A percentile compares a stretch with the other conserved stretches of the same genome.
These are phyloP conservation scores for Etheostoma perlongum DNA, from an alignment of 2,797 vertebrate species.

Conservation along the genomic window DNA sequence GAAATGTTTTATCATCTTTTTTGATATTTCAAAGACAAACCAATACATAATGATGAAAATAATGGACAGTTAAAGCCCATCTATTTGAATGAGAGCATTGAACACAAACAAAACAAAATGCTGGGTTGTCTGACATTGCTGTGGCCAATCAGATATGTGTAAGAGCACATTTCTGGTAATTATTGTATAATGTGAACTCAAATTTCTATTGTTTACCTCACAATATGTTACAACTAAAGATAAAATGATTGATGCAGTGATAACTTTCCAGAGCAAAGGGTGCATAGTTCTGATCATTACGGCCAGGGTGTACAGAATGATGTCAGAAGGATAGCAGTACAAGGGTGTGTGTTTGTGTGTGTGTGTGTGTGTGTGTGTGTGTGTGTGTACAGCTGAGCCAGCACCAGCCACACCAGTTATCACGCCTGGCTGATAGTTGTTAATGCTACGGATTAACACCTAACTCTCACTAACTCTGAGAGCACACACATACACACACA, in stretches of 20 bases:
- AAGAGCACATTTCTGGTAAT: background rate
- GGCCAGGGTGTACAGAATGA: background rate
- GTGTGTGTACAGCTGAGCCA: slow-evolving; percentile 77
- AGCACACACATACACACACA: slow-evolving; percentile 1
- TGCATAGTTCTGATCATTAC: slow-evolving; percentile 7
- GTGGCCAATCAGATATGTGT: too few relatives aligned
- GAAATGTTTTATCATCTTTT: background rate
- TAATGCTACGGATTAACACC: slow-evolving; percentile 81
- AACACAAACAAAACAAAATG: too few relatives aligned
- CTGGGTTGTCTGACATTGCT: background rate
- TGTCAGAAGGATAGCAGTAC: slow-evolving; percentile 16
- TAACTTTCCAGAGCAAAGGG: background rate
- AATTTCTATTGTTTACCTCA: background rate
- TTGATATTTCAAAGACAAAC: background rate
- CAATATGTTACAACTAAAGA: background rate
- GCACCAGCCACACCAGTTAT: slow-evolving; percentile 75
- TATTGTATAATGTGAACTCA: background rate
- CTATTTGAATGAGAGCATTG: background rate
- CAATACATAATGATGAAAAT: background rate
- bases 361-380: slow-evolving; percentile 29
- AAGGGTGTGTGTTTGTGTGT: slow-evolving; percentile 28
- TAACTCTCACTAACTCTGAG: slow-evolving; percentile 48
- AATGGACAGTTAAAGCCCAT: background rate
- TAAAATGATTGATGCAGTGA: background rate
- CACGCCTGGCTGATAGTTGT: slow-evolving; percentile 80